Evolutionary conservation across 2,888 invertebrate genomes (phyloP).

Genomic region (Lithophane leautieri): DNA sequence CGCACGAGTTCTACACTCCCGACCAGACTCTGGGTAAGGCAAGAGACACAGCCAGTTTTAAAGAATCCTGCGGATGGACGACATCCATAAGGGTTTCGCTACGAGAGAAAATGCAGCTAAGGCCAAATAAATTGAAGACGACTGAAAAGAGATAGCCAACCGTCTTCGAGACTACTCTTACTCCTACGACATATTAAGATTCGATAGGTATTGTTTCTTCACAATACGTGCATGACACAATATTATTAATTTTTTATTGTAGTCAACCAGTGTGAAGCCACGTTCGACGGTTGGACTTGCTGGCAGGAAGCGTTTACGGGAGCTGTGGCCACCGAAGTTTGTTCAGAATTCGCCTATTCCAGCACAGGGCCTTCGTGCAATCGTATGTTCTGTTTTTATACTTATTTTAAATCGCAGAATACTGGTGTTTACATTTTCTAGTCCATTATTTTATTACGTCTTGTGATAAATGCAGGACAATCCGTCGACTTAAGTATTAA

Average conservation of each 20-base stretch:
- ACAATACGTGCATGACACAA: background rate
- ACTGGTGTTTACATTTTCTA: background rate
- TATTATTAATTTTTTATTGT: conserved; percentile 33
- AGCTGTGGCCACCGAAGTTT: conserved; percentile 83
- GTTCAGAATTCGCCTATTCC: conserved; percentile 91
- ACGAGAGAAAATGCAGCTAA: background rate
- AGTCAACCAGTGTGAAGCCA: conserved; percentile 84
- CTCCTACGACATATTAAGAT: background rate
- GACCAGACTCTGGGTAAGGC: background rate
- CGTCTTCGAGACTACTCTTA: background rate
- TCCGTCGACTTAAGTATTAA: background rate
- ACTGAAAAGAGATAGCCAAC: background rate
- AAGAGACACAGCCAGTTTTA: background rate
- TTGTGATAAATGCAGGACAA: background rate
- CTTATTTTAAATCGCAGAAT: background rate
- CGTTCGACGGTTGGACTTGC: conserved; percentile 93
- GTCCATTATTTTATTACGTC: background rate
- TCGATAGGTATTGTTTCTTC: background rate
- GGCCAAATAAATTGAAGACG: background rate
- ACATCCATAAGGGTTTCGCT: background rate
- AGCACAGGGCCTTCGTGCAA: conserved; percentile 88
- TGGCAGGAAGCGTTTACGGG: conserved; percentile 86
- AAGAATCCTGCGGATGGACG: background rate
- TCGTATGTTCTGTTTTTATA: conserved; percentile 81
- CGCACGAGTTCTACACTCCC: background rate